A percentile compares a stretch with the other conserved stretches of the same genome.
Conservation (phyloP, 2,113 vertebrate species). For the Seriola dumerili region DNA sequence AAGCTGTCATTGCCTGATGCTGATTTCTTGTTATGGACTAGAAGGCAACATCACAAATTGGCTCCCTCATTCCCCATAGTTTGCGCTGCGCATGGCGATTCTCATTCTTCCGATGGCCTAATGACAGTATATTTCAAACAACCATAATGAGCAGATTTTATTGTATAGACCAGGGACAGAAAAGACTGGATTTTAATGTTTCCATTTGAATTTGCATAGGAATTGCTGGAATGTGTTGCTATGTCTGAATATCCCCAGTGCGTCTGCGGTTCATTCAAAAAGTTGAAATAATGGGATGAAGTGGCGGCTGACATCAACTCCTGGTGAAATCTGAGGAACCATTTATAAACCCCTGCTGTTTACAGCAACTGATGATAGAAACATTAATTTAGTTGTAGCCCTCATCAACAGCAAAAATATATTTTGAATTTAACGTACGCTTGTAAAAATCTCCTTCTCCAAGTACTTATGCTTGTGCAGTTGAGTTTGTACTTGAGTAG, state of each 20-base stretch:
- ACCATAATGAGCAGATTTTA: not conserved
- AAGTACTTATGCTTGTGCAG: not conserved
- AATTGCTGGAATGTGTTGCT: constrained; percentile 21
- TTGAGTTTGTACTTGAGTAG: not conserved
- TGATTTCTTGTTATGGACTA: constrained; percentile 52
- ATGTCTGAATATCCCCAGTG: not conserved
- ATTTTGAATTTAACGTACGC: not conserved
- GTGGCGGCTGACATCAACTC: not conserved
- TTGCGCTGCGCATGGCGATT: not conserved
- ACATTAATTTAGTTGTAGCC: not conserved
- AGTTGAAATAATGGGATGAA: constrained; percentile 15
- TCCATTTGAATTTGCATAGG: not conserved
- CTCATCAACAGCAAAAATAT: not conserved
- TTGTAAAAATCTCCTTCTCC: not conserved
- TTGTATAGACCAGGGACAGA: not conserved
- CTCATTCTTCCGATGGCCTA: constrained; percentile 23
- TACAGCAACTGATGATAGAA: not conserved
- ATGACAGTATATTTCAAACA: constrained; percentile 3
- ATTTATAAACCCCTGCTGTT: not conserved
- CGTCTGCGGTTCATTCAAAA: not conserved
- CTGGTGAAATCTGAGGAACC: constrained; percentile 11
- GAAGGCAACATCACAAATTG: constrained; percentile 68
- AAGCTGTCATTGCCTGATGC: constrained; percentile 55
- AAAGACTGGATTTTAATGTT: constrained; percentile 11
- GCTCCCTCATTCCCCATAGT: constrained; percentile 38